phyloP scores from a whole-genome alignment of 2,888 invertebrate species.

The Drosophila yooni region DNA sequence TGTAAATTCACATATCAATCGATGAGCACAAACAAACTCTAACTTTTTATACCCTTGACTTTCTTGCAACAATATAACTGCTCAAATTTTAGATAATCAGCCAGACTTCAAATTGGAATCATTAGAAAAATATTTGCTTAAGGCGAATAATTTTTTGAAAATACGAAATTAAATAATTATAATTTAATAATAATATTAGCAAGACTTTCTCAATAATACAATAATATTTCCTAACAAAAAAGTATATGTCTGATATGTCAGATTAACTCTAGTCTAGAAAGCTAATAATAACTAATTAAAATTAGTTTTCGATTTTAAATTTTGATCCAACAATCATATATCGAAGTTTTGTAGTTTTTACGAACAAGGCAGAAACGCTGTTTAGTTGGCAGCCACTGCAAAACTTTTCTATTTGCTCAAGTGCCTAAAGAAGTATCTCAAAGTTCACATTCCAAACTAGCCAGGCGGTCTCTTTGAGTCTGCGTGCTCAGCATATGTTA shows the following conservation, averaged over 20 bases:
- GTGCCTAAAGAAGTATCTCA: background rate
- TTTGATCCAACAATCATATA: background rate
- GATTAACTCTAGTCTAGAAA: background rate
- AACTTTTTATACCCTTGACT: background rate
- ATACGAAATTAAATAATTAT: too few relatives aligned
- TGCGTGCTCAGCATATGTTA: conserved; percentile 59
- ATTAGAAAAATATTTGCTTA: background rate
- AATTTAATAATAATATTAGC: too few relatives aligned
- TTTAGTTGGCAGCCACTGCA: background rate
- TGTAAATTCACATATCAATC: background rate
- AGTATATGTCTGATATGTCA: background rate
- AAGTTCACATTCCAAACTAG: conserved; percentile 7
- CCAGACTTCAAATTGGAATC: background rate
- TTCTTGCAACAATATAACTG: background rate
- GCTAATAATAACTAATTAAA: background rate
- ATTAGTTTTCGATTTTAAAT: background rate
- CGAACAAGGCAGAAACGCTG: background rate
- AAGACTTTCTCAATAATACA: too few relatives aligned
- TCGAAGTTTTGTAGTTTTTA: background rate
- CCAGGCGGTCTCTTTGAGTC: conserved; percentile 20
- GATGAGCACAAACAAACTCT: background rate
- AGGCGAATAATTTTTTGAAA: background rate
- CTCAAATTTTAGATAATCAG: background rate
- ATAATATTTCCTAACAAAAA: background rate
- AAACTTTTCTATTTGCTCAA: background rate